Evolutionary conservation across 1,140 invertebrate genomes (phyloP).

Genomic region (Drosophila sturtevanti): DNA sequence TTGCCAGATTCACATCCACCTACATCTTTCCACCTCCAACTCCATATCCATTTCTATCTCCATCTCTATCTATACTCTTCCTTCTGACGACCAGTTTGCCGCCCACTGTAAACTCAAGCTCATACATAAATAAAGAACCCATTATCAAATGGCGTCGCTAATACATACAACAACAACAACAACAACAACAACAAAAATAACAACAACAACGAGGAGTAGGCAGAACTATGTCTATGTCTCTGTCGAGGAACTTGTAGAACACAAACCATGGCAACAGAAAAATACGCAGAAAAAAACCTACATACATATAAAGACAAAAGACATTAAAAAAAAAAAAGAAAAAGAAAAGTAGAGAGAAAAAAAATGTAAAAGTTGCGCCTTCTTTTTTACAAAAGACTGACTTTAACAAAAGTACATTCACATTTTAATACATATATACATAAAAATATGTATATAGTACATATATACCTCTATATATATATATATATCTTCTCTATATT

Average conservation of each 20-base stretch:
- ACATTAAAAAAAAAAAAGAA: conserved; percentile 18
- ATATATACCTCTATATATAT: conserved; percentile 22
- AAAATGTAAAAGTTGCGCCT: conserved; percentile 46
- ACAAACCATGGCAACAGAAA: conserved; percentile 26
- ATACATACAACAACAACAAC: conserved; percentile 37
- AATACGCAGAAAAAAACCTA: conserved; percentile 21
- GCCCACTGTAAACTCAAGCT: conserved; percentile 31
- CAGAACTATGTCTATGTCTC: conserved; percentile 54
- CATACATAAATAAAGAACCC: conserved; percentile 71
- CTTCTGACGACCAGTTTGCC: background rate
- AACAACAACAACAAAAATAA: too few species aligned
- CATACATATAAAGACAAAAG: conserved; percentile 36
- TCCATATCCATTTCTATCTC: too few species aligned
- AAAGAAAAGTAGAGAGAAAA: conserved; percentile 41
- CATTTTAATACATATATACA: conserved; percentile 12
- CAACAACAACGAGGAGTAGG: conserved; percentile 16
- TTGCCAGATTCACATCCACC: background rate
- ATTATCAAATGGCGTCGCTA: conserved; percentile 73
- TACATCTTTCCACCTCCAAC: too few species aligned
- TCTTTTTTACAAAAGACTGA: conserved; percentile 59
- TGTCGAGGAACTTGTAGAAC: conserved; percentile 31
- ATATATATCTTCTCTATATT: conserved; percentile 22
- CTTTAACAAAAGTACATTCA: conserved; percentile 37
- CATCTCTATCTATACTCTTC: background rate
- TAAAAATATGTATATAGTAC: background rate